Evolutionary conservation across 2,797 vertebrate species (phyloP).

Genomic region (Lepus townsendii): DNA sequence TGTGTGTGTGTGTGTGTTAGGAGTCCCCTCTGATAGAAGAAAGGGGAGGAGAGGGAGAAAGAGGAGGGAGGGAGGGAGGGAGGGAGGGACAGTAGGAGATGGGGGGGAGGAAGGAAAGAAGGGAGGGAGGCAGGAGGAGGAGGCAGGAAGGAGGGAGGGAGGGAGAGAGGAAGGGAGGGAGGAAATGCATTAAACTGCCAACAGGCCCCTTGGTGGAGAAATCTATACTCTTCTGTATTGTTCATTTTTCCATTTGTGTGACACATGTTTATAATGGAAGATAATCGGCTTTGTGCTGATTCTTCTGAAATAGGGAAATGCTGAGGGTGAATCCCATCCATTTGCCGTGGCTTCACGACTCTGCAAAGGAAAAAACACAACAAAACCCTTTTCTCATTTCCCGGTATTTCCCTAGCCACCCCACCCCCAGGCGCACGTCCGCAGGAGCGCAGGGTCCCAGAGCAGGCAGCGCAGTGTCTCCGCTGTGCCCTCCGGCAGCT

Average conservation of each 20-base stretch:
- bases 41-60: neutral
- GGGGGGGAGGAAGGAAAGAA: no score
- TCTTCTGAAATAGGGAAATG: neutral
- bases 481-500: no score
- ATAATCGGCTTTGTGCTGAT: slow-evolving; percentile 50
- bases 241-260: neutral
- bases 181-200: neutral
- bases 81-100: fast-evolving
- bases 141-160: fast-evolving
- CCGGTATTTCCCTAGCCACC: neutral
- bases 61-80: no score
- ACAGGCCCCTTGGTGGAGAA: neutral
- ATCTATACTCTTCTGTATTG: neutral
- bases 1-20: no score
- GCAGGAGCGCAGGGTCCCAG: neutral
- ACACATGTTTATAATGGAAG: neutral
- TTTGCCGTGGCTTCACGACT: neutral
- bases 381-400: neutral
- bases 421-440: neutral
- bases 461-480: neutral
- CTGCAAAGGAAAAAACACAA: neutral
- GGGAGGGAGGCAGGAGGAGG: no score
- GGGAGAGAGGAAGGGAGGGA: neutral
- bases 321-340: neutral
- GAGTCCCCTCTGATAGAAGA: neutral